These are phyloP conservation scores for Ctena decussata DNA, from an alignment of 2,888 invertebrate genomes.

Conservation along the genomic window DNA sequence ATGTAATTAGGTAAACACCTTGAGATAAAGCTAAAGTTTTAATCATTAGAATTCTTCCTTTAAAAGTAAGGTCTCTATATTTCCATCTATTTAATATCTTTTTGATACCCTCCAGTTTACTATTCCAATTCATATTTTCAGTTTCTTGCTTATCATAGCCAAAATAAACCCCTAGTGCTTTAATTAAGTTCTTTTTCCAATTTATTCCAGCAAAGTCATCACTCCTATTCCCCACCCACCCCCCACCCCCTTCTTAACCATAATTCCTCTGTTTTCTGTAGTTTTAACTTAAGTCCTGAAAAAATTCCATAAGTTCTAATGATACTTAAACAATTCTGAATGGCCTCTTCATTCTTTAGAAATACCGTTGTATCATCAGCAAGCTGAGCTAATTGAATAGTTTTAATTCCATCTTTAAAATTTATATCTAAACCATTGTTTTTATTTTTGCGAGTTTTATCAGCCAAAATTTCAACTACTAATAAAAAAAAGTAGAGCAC, in stretches of 20 bases:
- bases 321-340: not conserved
- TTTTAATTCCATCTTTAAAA: not conserved
- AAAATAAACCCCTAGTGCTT: not conserved
- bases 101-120: not conserved
- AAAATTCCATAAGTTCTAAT: not conserved
- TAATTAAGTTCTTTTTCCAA: not conserved
- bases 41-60: too few species aligned
- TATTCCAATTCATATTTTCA: not conserved
- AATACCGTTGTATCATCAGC: constrained; percentile 29
- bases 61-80: not conserved
- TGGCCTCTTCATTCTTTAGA: not conserved
- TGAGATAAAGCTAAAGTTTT: too few species aligned
- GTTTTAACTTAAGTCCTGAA: not conserved
- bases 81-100: not conserved
- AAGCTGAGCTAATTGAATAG: not conserved
- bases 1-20: too few species aligned
- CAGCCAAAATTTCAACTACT: constrained; percentile 5
- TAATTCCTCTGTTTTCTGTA: not conserved
- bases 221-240: not conserved
- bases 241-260: too few species aligned
- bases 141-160: not conserved
- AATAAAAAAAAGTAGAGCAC: constrained; percentile 19
- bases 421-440: not conserved
- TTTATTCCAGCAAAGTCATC: not conserved
- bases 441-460: not conserved